Percentiles rank a stretch among this genome's conserved stretches.
phyloP scores from a whole-genome alignment of 92 coral and sea anemone species.

The Anthopleura xanthogrammica region DNA sequence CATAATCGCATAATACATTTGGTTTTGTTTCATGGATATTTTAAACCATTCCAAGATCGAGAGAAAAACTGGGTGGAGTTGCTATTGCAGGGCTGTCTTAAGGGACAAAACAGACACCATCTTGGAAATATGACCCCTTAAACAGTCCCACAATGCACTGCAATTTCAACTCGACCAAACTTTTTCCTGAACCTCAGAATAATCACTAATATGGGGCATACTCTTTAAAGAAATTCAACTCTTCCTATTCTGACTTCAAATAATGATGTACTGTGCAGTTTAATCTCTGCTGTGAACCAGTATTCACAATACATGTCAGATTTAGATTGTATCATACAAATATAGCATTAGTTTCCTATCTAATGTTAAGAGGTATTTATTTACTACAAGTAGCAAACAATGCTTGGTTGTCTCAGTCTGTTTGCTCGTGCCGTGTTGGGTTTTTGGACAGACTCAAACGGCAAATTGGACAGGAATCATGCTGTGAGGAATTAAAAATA shows the following conservation, averaged over 20 bases:
- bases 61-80: no score
- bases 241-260: background rate
- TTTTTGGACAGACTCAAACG: conserved; percentile 76
- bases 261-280: background rate
- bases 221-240: no score
- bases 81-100: no score
- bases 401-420: conserved; percentile 13
- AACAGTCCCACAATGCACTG: no score
- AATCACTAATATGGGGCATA: no score
- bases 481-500: conserved; percentile 53
- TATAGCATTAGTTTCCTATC: background rate
- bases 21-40: no score
- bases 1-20: no score
- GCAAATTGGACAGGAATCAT: conserved; percentile 95
- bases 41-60: no score
- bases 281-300: background rate
- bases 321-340: background rate
- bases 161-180: no score
- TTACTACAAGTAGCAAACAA: background rate
- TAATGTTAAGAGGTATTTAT: background rate
- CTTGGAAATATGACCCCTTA: no score
- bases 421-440: conserved; percentile 58
- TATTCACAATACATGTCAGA: background rate
- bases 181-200: no score
- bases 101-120: no score